These are phyloP conservation scores for Cecidostiba fungosa DNA, from an alignment of 2,888 invertebrate genomes.

Conservation along the genomic window DNA sequence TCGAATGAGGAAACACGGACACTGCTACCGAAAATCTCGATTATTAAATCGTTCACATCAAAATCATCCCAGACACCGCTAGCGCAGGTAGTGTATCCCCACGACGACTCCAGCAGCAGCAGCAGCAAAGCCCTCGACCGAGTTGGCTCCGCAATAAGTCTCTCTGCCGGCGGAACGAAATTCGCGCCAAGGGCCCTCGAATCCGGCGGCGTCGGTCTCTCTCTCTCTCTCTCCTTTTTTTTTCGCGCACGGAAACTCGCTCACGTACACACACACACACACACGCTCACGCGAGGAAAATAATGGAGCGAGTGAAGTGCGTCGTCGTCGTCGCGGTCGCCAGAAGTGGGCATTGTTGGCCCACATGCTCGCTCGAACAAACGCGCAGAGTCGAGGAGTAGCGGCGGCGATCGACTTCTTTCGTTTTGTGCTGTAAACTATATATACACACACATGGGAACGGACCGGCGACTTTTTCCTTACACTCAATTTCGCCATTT, in stretches of 20 bases:
- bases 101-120: background rate
- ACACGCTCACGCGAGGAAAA: slow-evolving; percentile 69
- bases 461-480: slow-evolving; percentile 49
- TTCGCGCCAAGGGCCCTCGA: slow-evolving; percentile 54
- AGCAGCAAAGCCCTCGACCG: background rate
- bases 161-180: slow-evolving; percentile 33
- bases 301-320: slow-evolving; percentile 78
- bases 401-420: slow-evolving; percentile 75
- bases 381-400: slow-evolving; percentile 65
- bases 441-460: slow-evolving; percentile 18
- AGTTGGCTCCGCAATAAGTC: background rate
- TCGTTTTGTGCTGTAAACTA: slow-evolving; percentile 43
- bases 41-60: background rate
- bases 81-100: background rate
- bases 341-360: slow-evolving; percentile 79
- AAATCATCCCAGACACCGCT: background rate
- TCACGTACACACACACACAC: slow-evolving; percentile 71
- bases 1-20: background rate
- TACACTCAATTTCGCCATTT: slow-evolving; percentile 61
- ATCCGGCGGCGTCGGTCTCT: slow-evolving; percentile 19
- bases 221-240: slow-evolving; percentile 32
- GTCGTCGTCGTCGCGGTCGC: slow-evolving; percentile 74
- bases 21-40: no score
- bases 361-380: slow-evolving; percentile 79
- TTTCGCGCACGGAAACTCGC: background rate